phyloP scores from a whole-genome alignment of 1,140 invertebrate genomes.

The Dryas iulia region DNA sequence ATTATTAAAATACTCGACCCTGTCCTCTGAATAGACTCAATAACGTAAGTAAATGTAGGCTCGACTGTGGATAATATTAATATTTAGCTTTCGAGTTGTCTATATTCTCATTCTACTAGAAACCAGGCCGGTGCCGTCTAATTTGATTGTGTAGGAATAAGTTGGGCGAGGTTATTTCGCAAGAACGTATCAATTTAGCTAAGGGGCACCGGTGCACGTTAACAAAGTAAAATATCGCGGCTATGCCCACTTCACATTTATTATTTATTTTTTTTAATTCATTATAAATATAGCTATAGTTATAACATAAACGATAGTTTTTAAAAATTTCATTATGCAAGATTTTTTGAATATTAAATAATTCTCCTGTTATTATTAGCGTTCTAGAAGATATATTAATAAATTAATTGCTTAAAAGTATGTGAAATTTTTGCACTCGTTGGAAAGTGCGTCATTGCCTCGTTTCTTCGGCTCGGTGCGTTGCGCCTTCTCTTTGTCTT shows the following conservation, averaged over 20 bases:
- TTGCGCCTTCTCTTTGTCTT: slow-evolving; percentile 55
- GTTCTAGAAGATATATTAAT: background rate
- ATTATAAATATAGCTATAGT: no score
- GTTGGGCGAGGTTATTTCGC: slow-evolving; percentile 74
- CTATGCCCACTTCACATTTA: slow-evolving; percentile 25
- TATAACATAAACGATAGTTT: background rate
- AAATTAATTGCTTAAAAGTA: slow-evolving; percentile 1
- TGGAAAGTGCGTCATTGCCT: slow-evolving; percentile 50
- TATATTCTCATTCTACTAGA: slow-evolving; percentile 19
- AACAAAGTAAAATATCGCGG: slow-evolving; percentile 55
- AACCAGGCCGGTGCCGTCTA: slow-evolving; percentile 44
- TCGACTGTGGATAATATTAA: background rate
- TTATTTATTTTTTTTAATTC: slow-evolving; percentile 12
- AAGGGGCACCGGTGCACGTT: slow-evolving; percentile 56
- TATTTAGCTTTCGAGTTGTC: slow-evolving; percentile 2
- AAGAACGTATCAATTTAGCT: slow-evolving; percentile 73
- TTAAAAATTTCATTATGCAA: background rate
- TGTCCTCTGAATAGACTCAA: background rate
- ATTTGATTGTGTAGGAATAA: slow-evolving; percentile 70
- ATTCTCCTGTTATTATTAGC: background rate
- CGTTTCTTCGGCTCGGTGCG: slow-evolving; percentile 44
- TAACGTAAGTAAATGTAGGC: background rate
- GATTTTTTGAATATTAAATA: background rate
- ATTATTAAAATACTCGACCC: no score
- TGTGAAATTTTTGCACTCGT: slow-evolving; percentile 34